Evolutionary conservation across 2,888 invertebrate genomes (phyloP).

Genomic region (Himalopsyche anomala): DNA sequence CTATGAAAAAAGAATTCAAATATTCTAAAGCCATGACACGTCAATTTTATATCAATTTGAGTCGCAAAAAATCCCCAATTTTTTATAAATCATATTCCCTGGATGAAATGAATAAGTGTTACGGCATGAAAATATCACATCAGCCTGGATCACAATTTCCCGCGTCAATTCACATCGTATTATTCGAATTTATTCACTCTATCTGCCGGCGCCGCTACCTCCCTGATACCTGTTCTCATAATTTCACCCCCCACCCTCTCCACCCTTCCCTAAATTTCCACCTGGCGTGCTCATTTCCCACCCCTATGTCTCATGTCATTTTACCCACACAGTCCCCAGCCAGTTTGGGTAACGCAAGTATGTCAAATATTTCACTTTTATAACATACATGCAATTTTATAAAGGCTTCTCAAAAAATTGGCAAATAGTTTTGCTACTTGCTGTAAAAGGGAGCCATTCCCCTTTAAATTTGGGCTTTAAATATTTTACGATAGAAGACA

Average conservation of each 20-base stretch:
- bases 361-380: constrained; percentile 51
- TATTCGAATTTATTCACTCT: constrained; percentile 65
- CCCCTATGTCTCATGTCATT: constrained; percentile 22
- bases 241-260: constrained; percentile 36
- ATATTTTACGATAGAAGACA: not conserved
- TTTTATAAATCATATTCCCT: constrained; percentile 52
- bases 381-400: constrained; percentile 29
- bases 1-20: not conserved
- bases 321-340: constrained; percentile 7
- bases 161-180: constrained; percentile 63
- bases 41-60: constrained; percentile 34
- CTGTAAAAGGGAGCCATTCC: not conserved
- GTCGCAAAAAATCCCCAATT: constrained; percentile 20
- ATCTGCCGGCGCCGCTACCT: constrained; percentile 55
- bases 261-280: constrained; percentile 9
- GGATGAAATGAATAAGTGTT: constrained; percentile 43
- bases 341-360: constrained; percentile 40
- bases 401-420: constrained; percentile 28
- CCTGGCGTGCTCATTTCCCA: not conserved
- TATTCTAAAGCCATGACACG: constrained; percentile 14
- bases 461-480: not conserved
- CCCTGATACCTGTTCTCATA: constrained; percentile 54
- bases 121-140: constrained; percentile 36
- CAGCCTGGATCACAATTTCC: constrained; percentile 62
- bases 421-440: constrained; percentile 46